Evolutionary conservation across 2,797 vertebrate species (phyloP), one percentile per base, ranked within the genome.

Genomic region (Rhabdophis nuchalis): DNA sequence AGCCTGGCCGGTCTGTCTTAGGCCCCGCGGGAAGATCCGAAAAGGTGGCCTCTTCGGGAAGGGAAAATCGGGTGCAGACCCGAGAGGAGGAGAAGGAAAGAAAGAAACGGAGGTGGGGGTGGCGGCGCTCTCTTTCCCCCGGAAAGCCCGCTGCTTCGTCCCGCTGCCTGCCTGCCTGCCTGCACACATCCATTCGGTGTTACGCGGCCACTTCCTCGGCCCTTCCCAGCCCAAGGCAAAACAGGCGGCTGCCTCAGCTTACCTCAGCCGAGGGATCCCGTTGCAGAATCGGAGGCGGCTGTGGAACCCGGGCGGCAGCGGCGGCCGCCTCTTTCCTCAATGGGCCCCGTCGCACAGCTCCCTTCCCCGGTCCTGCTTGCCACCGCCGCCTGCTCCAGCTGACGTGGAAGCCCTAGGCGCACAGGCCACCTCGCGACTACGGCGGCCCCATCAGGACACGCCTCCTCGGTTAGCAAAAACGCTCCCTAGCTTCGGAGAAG

Each of bases 391-490:
- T 60, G 53, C 94, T 88, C 94, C 95, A 92, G 96, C 95, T 97
- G 96, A 97, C 96, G 96, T 96, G 96, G 96, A 96, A 86, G 89
- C 93, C 0, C 92, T 46, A 72, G 91, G 77, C 56, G 50, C 87
- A 1, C 60, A 1, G 23, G 91, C 94, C 96, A 95, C 95, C 95
- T 96, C 94, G 95, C 89, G 90, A 14, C 46, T 95, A 96, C 94
- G 96, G 95, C 36, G 90, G 95, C 96, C 90, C 25, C 0, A 0
- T 0, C 0, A 82, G 94, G 95, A 94, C 96, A 94, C 85, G 77
- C 89, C 94, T 95, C 89, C 1, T 0, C 1, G 0, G 29, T 3
- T 14, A 0, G 46, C 77, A 4, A 27, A 61, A 14, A 41, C 72
- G 93, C 92, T 50, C 0, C 1, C 13, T 61, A 1, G 18, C 20